phyloP scores from a whole-genome alignment of 2,888 invertebrate genomes.

The Spilosoma lubricipeda region DNA sequence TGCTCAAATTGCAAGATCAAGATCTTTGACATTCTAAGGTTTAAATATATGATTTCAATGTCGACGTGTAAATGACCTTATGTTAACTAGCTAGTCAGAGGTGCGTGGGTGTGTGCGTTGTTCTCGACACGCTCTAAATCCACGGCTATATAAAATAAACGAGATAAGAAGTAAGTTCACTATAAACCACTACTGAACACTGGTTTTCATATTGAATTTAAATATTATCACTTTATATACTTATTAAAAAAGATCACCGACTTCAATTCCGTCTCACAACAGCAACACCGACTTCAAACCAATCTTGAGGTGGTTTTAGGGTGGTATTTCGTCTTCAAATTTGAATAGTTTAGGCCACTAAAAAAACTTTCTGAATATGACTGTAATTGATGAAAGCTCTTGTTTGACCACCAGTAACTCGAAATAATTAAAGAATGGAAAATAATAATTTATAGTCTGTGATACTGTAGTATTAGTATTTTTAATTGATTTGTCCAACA shows the following conservation, averaged over 20 bases:
- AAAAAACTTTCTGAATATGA: no score
- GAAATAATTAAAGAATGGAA: no score
- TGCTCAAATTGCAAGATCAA: conserved; percentile 55
- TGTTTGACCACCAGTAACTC: no score
- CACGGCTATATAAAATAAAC: conserved; percentile 9
- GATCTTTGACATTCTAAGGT: conserved; percentile 35
- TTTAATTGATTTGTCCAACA: neutral
- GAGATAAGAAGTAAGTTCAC: conserved; percentile 4
- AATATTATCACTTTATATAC: neutral
- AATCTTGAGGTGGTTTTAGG: no score
- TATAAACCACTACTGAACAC: neutral
- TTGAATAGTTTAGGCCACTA: no score
- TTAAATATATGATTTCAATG: conserved; percentile 48
- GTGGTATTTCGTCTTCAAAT: neutral
- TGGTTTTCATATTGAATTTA: neutral
- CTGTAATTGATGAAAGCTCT: no score
- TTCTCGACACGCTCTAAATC: conserved; percentile 27
- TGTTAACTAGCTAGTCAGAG: conserved; percentile 3
- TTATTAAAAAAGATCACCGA: neutral
- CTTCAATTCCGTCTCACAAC: neutral
- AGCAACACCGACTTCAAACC: neutral
- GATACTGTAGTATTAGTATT: no score
- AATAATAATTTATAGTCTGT: no score
- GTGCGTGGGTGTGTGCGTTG: conserved; percentile 9
- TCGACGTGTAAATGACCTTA: conserved; percentile 59